Base-by-base conservation (phyloP, 2,797 vertebrate genomes). In the Chrysolophus pictus region DNA sequence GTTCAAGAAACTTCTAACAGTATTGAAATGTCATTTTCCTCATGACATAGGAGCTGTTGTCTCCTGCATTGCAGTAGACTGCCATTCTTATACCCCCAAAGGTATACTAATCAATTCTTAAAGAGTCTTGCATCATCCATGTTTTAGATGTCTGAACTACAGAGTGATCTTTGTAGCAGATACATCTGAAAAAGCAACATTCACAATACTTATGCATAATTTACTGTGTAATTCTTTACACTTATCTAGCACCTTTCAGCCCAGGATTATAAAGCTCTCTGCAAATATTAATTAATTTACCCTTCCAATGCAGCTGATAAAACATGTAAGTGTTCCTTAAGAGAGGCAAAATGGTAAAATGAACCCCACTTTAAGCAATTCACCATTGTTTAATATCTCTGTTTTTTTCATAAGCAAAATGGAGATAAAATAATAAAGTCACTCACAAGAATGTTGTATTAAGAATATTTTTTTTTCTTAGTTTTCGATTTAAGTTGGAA, bases 131-230 rank as follows among this genome's bases (percentile, higher is more conserved):
- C 92, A 92, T 94, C 92, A 92, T 88, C 92, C 63, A 10, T 56
- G 74, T 88, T 93, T 96, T 74, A 95, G 95, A 93, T 82, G 79
- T 93, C 91, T 95, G 93, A 96, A 90, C 76, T 94, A 83, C 91
- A 86, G 94, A 94, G 83, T 90, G 85, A 91, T 96, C 87, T 95
- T 92, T 91, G 87, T 84, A 93, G 89, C 71, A 96, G 92, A 92
- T 87, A 93, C 79, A 70, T 94, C 89, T 94, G 74, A 96, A 93
- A 93, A 88, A 93, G 44, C 74, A 64, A 60, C 77, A 79, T 91
- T 90, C 94, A 79, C 87, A 93, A 90, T 86, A 91, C 77, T 89
- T 94, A 95, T 93, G 64, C 73, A 96, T 95, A 96, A 96, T 96
- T 95, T 94, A 96, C 60, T 90, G 71, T 74, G 29, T 79, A 84